A percentile compares a stretch with the other conserved stretches of the same genome.
phyloP scores from a whole-genome alignment of 2,797 vertebrate species.

The Sternarchorhynchus goeldii region DNA sequence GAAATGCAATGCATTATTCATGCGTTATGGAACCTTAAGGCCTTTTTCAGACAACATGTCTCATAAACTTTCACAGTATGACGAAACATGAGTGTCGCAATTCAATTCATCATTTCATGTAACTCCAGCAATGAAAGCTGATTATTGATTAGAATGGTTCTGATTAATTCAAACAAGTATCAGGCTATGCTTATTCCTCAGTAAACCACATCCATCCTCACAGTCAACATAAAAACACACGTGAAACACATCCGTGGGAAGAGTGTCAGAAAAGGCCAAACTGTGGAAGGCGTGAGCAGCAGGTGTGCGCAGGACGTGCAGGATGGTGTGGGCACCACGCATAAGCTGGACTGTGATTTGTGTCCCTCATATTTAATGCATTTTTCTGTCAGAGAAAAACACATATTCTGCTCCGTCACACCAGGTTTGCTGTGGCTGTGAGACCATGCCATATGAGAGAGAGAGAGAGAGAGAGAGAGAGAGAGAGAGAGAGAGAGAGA shows the following conservation, averaged over 20 bases:
- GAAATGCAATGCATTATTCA: slow-evolving; percentile 51
- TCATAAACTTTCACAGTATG: slow-evolving; percentile 20
- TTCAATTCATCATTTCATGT: slow-evolving; percentile 22
- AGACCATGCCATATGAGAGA: slow-evolving; percentile 13
- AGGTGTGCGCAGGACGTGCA: not conserved
- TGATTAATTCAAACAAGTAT: slow-evolving; percentile 15
- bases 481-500: not conserved
- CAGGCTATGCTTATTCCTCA: slow-evolving; percentile 1
- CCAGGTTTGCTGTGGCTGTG: slow-evolving; percentile 24
- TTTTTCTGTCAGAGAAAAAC: not conserved
- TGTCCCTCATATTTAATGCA: not conserved
- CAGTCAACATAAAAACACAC: not conserved
- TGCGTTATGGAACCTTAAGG: slow-evolving; percentile 13
- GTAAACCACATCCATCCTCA: slow-evolving; percentile 9
- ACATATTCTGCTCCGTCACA: not conserved
- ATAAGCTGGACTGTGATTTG: not conserved
- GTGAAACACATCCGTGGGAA: not conserved
- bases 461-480: not conserved
- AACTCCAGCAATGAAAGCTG: slow-evolving; percentile 1
- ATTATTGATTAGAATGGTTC: slow-evolving; percentile 31
- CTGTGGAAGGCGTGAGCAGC: not conserved
- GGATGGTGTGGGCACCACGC: not conserved
- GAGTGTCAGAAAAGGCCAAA: slow-evolving; percentile 6
- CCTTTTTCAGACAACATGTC: slow-evolving; percentile 17
- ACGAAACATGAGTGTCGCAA: slow-evolving; percentile 19